Conservation (phyloP, 2,113 vertebrate species). For the Anhinga anhinga region DNA sequence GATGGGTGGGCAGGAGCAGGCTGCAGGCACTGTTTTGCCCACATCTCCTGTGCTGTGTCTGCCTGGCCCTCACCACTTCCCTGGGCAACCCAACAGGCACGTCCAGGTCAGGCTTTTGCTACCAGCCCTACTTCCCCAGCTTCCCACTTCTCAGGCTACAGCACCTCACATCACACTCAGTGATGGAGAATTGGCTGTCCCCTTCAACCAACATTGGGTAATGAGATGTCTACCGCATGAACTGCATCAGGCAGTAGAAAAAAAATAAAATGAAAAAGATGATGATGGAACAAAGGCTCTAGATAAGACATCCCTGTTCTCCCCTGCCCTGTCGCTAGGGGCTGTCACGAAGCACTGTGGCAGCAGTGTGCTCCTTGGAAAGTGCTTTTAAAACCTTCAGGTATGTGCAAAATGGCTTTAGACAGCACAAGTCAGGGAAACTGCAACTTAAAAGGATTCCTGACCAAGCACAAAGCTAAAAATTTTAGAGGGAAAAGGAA, state of each 20-base stretch:
- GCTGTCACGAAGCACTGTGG: not conserved
- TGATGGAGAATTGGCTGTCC: accelerated
- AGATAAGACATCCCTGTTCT: not conserved
- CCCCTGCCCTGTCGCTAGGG: not conserved
- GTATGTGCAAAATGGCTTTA: not conserved
- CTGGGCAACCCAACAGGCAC: not conserved
- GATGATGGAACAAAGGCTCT: not conserved
- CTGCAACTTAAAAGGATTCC: not conserved
- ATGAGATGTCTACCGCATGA: not conserved
- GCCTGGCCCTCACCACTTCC: not conserved
- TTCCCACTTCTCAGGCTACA: not conserved
- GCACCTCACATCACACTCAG: not conserved
- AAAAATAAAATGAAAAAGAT: not conserved
- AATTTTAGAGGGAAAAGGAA: not conserved
- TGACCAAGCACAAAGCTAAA: not conserved
- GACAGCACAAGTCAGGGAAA: not conserved
- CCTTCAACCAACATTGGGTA: not conserved
- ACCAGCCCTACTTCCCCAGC: not conserved
- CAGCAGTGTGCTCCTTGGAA: not conserved
- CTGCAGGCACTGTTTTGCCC: not conserved
- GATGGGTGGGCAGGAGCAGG: not conserved
- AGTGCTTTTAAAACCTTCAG: not conserved
- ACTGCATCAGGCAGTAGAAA: not conserved
- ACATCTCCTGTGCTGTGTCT: not conserved
- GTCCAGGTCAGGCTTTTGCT: not conserved